Conservation (phyloP, 2,888 invertebrate species). For the Xylota sylvarum region DNA sequence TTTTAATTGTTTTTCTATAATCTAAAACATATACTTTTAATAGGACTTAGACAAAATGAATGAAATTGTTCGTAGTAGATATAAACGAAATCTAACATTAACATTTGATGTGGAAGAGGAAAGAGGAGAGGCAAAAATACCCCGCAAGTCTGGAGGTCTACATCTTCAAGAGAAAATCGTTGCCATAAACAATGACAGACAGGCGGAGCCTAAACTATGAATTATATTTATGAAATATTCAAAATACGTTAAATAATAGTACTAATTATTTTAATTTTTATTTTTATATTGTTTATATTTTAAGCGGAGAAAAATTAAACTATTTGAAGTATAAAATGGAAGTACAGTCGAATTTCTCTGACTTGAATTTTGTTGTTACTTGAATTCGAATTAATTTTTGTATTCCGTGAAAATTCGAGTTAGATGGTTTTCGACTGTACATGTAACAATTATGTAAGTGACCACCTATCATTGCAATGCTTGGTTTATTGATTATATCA, state of each 20-base stretch:
- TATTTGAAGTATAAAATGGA: slow-evolving; percentile 31
- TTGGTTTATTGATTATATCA: slow-evolving; percentile 28
- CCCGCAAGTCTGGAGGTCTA: slow-evolving; percentile 61
- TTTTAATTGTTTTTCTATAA: neutral
- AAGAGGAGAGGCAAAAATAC: slow-evolving; percentile 45
- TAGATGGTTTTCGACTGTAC: neutral
- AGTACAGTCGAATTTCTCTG: neutral
- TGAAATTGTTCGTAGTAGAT: slow-evolving; percentile 81
- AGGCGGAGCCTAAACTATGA: slow-evolving; percentile 78
- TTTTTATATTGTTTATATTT: slow-evolving; percentile 25
- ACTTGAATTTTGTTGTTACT: too few relatives aligned
- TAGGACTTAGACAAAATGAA: slow-evolving; percentile 82
- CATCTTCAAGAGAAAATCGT: slow-evolving; percentile 78
- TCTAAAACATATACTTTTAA: slow-evolving; percentile 5
- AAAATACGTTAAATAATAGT: slow-evolving; percentile 53
- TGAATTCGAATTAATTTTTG: too few relatives aligned
- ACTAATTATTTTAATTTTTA: slow-evolving; percentile 29
- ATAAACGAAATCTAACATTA: slow-evolving; percentile 81
- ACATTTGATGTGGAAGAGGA: slow-evolving; percentile 80
- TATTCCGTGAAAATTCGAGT: too few relatives aligned
- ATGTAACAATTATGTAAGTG: slow-evolving; percentile 15
- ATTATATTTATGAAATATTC: slow-evolving; percentile 18
- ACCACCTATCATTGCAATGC: slow-evolving; percentile 26
- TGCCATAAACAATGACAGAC: slow-evolving; percentile 80
- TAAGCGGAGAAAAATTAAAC: slow-evolving; percentile 12